A percentile compares a stretch with the other conserved stretches of the same genome.
Conservation (phyloP, 2,888 invertebrate species). For the Cremastinae sp. region DNA sequence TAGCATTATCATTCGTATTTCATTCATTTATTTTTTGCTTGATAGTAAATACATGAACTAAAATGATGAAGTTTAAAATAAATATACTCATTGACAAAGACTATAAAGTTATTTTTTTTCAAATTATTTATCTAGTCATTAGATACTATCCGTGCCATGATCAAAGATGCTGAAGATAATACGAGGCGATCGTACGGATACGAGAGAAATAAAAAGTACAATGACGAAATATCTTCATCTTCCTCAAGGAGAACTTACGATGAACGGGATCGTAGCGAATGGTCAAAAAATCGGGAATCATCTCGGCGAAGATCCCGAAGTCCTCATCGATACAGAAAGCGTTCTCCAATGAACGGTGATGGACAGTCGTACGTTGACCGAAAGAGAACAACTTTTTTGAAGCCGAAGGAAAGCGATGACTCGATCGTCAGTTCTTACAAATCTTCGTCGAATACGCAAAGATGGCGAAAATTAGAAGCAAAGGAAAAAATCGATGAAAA, state of each 20-base stretch:
- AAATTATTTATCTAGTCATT: constrained; percentile 79
- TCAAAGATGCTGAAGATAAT: constrained; percentile 80
- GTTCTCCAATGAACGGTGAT: constrained; percentile 53
- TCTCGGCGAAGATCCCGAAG: constrained; percentile 64
- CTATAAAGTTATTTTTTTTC: too few species aligned
- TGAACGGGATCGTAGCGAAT: too few species aligned
- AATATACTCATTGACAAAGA: too few species aligned
- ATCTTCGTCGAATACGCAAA: constrained; percentile 59
- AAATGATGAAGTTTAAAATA: too few species aligned
- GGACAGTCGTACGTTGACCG: constrained; percentile 42
- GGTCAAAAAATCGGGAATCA: constrained; percentile 46
- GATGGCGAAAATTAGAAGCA: constrained; percentile 69
- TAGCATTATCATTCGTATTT: too few species aligned
- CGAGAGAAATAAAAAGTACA: constrained; percentile 14
- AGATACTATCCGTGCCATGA: constrained; percentile 80
- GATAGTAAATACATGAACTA: too few species aligned
- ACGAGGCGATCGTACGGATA: constrained; percentile 42
- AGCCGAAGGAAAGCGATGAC: constrained; percentile 67
- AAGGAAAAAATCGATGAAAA: constrained; percentile 59
- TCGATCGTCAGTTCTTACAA: constrained; percentile 43
- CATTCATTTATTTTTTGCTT: too few species aligned
- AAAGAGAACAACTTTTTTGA: constrained; percentile 68
- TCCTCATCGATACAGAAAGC: constrained; percentile 59
- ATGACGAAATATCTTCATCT: constrained; percentile 17
- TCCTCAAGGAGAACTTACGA: constrained; percentile 32